Conservation (phyloP, 2,888 invertebrate species). For the Archips xylosteana region DNA sequence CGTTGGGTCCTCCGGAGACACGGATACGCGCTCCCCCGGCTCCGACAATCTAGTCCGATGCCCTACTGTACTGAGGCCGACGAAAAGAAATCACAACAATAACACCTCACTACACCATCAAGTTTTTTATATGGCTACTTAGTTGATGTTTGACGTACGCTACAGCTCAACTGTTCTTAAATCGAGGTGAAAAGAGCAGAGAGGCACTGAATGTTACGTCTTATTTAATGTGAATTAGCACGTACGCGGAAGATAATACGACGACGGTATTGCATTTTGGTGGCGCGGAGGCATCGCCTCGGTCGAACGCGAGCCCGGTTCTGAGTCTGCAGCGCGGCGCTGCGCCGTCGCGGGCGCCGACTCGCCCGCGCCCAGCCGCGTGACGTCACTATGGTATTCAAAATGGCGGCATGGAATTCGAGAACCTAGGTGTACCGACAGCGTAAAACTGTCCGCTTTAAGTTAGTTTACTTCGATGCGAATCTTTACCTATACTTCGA, state of each 20-base stretch:
- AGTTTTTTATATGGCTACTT: conserved; percentile 45
- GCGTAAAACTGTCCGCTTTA: conserved; percentile 30
- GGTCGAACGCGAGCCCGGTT: conserved; percentile 74
- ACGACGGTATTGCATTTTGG: conserved; percentile 78
- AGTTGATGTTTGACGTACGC: conserved; percentile 23
- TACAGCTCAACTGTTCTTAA: conserved; percentile 79
- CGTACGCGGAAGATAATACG: conserved; percentile 72
- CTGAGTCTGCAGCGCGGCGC: conserved; percentile 75
- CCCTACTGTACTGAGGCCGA: conserved; percentile 67
- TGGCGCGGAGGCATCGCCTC: conserved; percentile 75
- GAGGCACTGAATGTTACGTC: conserved; percentile 66
- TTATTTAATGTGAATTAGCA: conserved; percentile 64
- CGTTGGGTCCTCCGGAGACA: conserved; percentile 69
- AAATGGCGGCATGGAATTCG: conserved; percentile 83
- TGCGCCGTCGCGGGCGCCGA: conserved; percentile 75
- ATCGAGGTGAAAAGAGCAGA: conserved; percentile 71
- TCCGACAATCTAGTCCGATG: conserved; percentile 70
- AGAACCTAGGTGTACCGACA: conserved; percentile 76
- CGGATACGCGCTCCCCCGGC: conserved; percentile 66
- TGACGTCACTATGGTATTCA: conserved; percentile 84
- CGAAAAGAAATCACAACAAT: conserved; percentile 79
- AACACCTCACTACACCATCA: conserved; percentile 75
- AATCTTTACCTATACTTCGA: not conserved
- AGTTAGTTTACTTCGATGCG: not conserved
- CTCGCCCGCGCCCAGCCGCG: conserved; percentile 77